Evolutionary conservation across 2,113 vertebrate species (phyloP).

Genomic region (Ictalurus punctatus): DNA sequence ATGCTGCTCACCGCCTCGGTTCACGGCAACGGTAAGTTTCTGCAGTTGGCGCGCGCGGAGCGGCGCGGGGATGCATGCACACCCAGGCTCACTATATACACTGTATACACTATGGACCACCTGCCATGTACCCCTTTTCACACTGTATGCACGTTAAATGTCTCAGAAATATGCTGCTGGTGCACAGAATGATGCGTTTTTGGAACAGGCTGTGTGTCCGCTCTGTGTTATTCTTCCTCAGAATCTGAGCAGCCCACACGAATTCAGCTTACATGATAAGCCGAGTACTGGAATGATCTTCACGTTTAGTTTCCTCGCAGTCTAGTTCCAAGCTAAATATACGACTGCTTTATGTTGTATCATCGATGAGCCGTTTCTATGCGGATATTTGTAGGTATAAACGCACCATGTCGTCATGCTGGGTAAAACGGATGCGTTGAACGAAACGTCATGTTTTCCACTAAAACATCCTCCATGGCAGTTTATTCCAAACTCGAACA

Average conservation of each 20-base stretch:
- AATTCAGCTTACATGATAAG: neutral
- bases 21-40: conserved; percentile 88
- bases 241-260: neutral
- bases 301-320: neutral
- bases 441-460: conserved; percentile 1
- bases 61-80: neutral
- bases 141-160: neutral
- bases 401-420: neutral
- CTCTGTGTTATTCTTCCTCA: neutral
- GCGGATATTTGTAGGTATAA: neutral
- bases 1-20: conserved; percentile 84
- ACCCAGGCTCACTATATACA: neutral
- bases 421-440: neutral
- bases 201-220: neutral
- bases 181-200: neutral
- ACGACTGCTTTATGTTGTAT: neutral
- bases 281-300: neutral
- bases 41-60: conserved; percentile 8
- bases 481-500: conserved; percentile 7
- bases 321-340: neutral
- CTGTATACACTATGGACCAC: neutral
- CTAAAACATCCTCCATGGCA: neutral
- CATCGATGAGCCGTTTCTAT: neutral
- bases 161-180: too few relatives aligned
- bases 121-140: neutral